Percentiles rank a stretch among this genome's conserved stretches.
phyloP scores from a whole-genome alignment of 2,113 vertebrate genomes.

The Brachyhypopomus occidentalis region DNA sequence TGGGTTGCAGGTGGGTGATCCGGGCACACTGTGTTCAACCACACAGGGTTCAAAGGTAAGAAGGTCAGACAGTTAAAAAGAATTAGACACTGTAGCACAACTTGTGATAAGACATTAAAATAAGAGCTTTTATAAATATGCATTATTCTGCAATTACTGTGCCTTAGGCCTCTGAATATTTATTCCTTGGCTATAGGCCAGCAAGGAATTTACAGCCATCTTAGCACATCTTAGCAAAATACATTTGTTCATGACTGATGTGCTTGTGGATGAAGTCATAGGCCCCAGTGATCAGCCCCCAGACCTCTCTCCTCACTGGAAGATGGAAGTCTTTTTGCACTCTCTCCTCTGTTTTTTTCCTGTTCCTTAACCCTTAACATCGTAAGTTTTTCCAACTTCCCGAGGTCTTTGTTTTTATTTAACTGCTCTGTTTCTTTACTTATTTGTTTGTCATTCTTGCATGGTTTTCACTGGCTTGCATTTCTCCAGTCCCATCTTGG shows the following conservation, averaged over 20 bases:
- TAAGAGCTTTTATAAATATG: not conserved
- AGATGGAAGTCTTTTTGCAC: slow-evolving; percentile 27
- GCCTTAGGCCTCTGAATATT: not conserved
- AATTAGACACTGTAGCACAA: not conserved
- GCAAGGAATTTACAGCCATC: not conserved
- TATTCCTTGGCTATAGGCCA: not conserved
- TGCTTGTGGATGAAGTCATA: not conserved
- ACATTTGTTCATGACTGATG: not conserved
- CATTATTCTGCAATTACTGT: slow-evolving; percentile 4
- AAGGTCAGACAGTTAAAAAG: not conserved
- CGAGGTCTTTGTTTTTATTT: slow-evolving; percentile 45
- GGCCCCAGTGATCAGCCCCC: not conserved
- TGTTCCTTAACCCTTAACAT: slow-evolving; percentile 6
- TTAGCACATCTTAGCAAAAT: not conserved
- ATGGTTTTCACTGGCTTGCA: slow-evolving; percentile 60
- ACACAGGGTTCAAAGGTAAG: not conserved
- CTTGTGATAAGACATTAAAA: not conserved
- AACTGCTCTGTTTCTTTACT: not conserved
- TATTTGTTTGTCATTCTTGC: slow-evolving; percentile 15
- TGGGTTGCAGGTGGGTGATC: too few species aligned
- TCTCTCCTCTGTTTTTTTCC: slow-evolving; percentile 20
- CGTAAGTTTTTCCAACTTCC: slow-evolving; percentile 41
- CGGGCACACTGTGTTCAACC: not conserved
- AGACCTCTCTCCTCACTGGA: slow-evolving; percentile 55
- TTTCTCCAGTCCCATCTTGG: slow-evolving; percentile 47